Evolutionary conservation across 2,113 vertebrate species (phyloP), one percentile per base, ranked within the genome.

Genomic region (Rattus rattus): DNA sequence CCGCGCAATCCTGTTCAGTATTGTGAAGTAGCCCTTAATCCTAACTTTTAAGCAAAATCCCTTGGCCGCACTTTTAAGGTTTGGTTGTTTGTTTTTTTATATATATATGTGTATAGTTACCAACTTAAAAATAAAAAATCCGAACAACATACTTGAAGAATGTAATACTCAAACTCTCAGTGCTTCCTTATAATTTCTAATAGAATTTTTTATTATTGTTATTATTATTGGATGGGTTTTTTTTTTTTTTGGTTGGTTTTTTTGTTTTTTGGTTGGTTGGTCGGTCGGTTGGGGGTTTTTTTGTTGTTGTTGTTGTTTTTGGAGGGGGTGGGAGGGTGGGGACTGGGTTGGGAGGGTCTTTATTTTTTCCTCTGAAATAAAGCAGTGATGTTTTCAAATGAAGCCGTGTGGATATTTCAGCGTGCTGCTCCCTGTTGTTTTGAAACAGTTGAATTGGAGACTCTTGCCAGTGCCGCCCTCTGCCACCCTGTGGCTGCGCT

Each of bases 91-190:
- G 49, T 65, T 91, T 97, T 47, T 86, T 19, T 70, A 36, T 88
- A 30, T 63, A 39, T 81, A 97, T 98, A 94, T 97, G 96, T 98
- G 97, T 98, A 98, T 98, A 99, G 97, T 98, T 98, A 98, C 98
- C 98, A 98, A 98, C 98, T 98, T 93, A 97, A 98, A 97, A 98
- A 98, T 98, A 98, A 96, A 95, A 98, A 97, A 98, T 98, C 98
- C 65, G 0, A 98, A 98, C 98, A 99, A 99, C 99, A 99, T 99
- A 99, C 99, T 99, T 99, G 99, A 99, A 99, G 99, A 99, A 99
- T 98, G 98, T 99, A 98, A 98, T 98, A 99, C 99, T 99, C 99
- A 99, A 98, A 99, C 99, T 98, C 98, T 99, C 99, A 99, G 99
- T 99, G 99, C 99, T 99, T 99, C 99, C 99, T 99, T 99, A 98